Conservation (phyloP, 1,140 invertebrate species). For the Wiebesia pumilae region DNA sequence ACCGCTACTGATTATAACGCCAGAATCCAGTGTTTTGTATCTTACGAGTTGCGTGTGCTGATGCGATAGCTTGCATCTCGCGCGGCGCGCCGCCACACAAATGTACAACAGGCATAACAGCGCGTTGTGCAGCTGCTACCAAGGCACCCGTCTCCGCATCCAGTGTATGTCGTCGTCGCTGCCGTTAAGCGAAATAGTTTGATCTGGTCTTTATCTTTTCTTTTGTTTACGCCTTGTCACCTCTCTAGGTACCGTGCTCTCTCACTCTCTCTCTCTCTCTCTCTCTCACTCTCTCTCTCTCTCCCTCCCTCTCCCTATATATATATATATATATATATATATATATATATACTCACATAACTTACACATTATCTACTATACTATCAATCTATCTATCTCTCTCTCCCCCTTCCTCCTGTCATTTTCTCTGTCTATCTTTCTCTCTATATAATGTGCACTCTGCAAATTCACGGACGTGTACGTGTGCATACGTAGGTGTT, state of each 20-base stretch:
- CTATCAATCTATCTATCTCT: not conserved
- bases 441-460: conserved; percentile 13
- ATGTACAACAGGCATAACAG: not conserved
- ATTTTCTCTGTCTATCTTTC: not conserved
- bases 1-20: not conserved
- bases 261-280: too few relatives aligned
- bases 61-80: conserved; percentile 15
- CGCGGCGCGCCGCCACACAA: conserved; percentile 18
- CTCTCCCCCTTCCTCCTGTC: not conserved
- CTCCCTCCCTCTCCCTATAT: not conserved
- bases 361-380: not conserved
- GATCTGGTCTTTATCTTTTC: conserved; percentile 58
- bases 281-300: not conserved
- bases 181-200: not conserved
- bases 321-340: too few relatives aligned
- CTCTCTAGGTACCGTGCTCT: conserved; percentile 46
- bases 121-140: conserved; percentile 20
- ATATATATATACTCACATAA: too few relatives aligned
- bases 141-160: not conserved
- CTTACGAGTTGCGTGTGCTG: conserved; percentile 12
- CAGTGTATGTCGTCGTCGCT: not conserved
- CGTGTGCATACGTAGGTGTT: not conserved
- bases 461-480: not conserved
- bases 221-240: conserved; percentile 74
- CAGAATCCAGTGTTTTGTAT: conserved; percentile 7